These are phyloP conservation scores for Gymnoscopelus braueri DNA, from an alignment of 2,797 vertebrate species.

Conservation along the genomic window DNA sequence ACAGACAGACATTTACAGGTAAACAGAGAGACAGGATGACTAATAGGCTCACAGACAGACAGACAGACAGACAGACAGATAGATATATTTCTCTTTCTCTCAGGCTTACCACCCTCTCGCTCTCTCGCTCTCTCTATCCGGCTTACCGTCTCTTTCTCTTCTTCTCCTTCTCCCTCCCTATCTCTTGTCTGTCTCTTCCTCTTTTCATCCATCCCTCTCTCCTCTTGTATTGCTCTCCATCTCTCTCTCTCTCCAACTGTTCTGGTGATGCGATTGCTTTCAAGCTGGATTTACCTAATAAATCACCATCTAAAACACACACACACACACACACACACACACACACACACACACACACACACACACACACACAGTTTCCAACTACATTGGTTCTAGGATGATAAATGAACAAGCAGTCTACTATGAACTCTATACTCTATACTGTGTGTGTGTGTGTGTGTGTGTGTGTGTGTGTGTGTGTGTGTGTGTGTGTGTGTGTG, in stretches of 20 bases:
- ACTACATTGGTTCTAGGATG: slow-evolving; percentile 59
- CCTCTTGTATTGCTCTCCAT: slow-evolving; percentile 23
- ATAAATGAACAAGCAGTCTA: slow-evolving; percentile 61
- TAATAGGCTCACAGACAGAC: too few species aligned
- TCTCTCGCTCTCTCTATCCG: neutral
- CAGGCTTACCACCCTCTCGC: neutral
- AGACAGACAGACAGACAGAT: too few species aligned
- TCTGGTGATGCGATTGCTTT: slow-evolving; percentile 58
- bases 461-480: slow-evolving; percentile 8
- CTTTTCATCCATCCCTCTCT: too few species aligned
- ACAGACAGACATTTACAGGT: too few species aligned
- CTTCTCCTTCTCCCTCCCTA: too few species aligned
- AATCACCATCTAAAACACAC: slow-evolving; percentile 67
- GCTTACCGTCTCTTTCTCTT: neutral
- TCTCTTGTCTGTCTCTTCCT: too few species aligned
- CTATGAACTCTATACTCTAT: slow-evolving; percentile 55
- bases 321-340: slow-evolving; percentile 30
- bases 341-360: slow-evolving; percentile 30
- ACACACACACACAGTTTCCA: slow-evolving; percentile 17
- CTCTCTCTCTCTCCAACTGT: slow-evolving; percentile 17
- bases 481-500: too few species aligned
- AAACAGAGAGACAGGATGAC: too few species aligned
- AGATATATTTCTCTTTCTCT: neutral
- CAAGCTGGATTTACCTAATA: slow-evolving; percentile 66
- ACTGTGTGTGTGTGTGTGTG: neutral